These are phyloP conservation scores for Conistra vaccinii DNA, from an alignment of 2,888 invertebrate species.

Conservation along the genomic window DNA sequence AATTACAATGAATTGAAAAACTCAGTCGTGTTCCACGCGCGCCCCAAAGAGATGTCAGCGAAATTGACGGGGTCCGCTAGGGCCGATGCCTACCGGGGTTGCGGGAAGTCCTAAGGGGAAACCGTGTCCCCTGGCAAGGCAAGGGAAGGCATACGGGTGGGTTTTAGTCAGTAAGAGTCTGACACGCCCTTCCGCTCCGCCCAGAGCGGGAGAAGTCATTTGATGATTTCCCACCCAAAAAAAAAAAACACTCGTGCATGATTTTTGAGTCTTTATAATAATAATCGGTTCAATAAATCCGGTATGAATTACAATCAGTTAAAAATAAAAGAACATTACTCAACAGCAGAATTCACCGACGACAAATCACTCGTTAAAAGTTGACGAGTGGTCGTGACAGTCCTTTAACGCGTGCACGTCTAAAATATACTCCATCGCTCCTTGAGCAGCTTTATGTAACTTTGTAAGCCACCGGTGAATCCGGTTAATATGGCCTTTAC, in stretches of 20 bases:
- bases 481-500: slow-evolving; percentile 77
- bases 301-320: background rate
- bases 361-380: slow-evolving; percentile 54
- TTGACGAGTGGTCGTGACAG: slow-evolving; percentile 56
- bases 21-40: no score
- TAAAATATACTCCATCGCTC: slow-evolving; percentile 57
- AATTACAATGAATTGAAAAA: background rate
- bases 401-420: slow-evolving; percentile 54
- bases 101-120: no score
- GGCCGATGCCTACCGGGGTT: no score
- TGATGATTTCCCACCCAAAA: no score
- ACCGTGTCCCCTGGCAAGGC: no score
- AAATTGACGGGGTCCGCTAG: no score
- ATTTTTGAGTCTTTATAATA: background rate
- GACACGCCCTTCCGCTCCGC: no score
- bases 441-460: slow-evolving; percentile 66
- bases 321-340: slow-evolving; percentile 43
- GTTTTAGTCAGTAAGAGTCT: no score
- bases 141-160: no score
- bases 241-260: no score
- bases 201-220: no score
- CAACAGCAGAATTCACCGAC: slow-evolving; percentile 32
- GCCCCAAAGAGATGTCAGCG: no score
- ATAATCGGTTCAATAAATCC: background rate
- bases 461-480: slow-evolving; percentile 70